Percentiles rank a stretch among this genome's conserved stretches.
Conservation (phyloP, 2,888 invertebrate species). For the Anthophora plumipes region DNA sequence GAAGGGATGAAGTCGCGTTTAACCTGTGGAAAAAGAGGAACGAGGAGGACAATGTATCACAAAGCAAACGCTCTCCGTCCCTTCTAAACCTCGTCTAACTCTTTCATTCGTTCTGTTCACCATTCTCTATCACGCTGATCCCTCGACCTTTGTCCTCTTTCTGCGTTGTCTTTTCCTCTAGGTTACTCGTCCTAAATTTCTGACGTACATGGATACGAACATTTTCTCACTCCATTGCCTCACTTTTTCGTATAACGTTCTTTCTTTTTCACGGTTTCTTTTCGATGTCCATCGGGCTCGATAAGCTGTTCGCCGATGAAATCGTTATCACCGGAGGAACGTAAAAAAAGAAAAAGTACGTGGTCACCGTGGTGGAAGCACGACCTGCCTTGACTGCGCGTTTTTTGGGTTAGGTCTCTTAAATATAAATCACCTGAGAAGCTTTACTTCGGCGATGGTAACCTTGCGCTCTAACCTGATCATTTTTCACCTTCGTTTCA, state of each 20-base stretch:
- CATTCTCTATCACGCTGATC: background rate
- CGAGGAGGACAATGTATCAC: slow-evolving; percentile 31
- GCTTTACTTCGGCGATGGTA: slow-evolving; percentile 12
- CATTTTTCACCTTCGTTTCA: too few relatives aligned
- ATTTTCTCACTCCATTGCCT: slow-evolving; percentile 3
- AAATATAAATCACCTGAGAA: slow-evolving; percentile 23
- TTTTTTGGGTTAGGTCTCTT: background rate
- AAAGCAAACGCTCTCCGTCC: slow-evolving; percentile 34
- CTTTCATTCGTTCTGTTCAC: background rate
- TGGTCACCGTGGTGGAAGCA: background rate
- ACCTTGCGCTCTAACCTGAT: background rate
- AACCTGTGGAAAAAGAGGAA: slow-evolving; percentile 56
- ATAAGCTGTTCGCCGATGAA: slow-evolving; percentile 30
- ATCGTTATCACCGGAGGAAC: slow-evolving; percentile 33
- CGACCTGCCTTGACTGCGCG: slow-evolving; percentile 1
- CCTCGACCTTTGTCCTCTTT: background rate
- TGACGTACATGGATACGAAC: background rate
- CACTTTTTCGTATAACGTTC: slow-evolving; percentile 7
- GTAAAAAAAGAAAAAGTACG: slow-evolving; percentile 27
- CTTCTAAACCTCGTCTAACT: slow-evolving; percentile 26
- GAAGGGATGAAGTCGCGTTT: slow-evolving; percentile 30
- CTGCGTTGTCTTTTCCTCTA: background rate
- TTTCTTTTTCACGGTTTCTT: background rate
- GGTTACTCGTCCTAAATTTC: slow-evolving; percentile 6
- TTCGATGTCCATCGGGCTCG: background rate